A percentile compares a stretch with the other conserved stretches of the same genome.
Conservation (phyloP, 2,113 vertebrate genomes). For the Cathartes aura region DNA sequence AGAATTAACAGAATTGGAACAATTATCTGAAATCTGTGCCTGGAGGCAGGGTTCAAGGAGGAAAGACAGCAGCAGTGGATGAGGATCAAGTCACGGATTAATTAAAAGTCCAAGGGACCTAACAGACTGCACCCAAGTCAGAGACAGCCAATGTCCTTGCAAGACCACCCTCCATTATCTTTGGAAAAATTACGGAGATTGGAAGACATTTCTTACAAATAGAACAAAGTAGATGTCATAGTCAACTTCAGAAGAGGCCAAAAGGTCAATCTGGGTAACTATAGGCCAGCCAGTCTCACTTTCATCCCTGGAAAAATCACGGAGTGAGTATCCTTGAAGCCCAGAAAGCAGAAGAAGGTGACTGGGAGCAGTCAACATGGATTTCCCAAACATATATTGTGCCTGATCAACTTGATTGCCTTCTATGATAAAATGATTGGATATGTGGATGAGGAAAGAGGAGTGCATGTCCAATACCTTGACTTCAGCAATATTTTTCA, state of each 20-base stretch:
- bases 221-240: background rate
- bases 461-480: background rate
- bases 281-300: background rate
- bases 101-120: background rate
- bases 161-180: background rate
- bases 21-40: background rate
- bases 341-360: background rate
- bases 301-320: background rate
- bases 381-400: background rate
- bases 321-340: background rate
- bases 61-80: background rate
- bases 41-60: background rate
- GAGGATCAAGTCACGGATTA: background rate
- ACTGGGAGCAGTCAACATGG: fast-evolving
- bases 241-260: background rate
- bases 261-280: background rate
- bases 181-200: background rate
- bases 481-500: background rate
- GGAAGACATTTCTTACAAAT: background rate
- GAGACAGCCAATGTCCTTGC: background rate
- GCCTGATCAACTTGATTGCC: background rate
- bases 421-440: background rate
- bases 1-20: background rate
- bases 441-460: background rate
- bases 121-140: background rate